phyloP scores from a whole-genome alignment of 1,140 invertebrate species.

The Eurosta solidaginis region DNA sequence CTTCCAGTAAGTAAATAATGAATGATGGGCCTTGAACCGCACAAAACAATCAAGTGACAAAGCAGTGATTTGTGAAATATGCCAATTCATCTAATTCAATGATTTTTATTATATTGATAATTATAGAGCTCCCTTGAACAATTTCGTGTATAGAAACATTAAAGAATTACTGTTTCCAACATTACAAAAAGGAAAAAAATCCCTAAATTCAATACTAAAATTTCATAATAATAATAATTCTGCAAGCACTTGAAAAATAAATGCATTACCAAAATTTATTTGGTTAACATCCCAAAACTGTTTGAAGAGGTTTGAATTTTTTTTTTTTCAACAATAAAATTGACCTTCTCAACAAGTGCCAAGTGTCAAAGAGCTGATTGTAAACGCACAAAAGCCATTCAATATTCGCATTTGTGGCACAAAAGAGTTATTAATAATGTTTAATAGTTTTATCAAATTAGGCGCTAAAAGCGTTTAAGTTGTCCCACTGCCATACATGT shows the following conservation, averaged over 20 bases:
- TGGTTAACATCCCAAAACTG: too few relatives aligned
- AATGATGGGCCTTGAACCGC: neutral
- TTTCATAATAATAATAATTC: too few relatives aligned
- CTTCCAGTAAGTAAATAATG: too few relatives aligned
- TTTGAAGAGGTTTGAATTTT: too few relatives aligned
- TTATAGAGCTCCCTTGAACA: neutral
- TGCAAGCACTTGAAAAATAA: too few relatives aligned
- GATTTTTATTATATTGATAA: neutral
- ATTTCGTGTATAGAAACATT: too few relatives aligned
- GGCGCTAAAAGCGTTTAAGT: neutral
- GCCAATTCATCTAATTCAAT: constrained; percentile 11
- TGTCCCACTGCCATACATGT: neutral
- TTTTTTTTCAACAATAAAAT: too few relatives aligned
- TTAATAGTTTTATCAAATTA: neutral
- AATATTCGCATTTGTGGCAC: neutral
- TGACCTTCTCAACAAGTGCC: constrained; percentile 23
- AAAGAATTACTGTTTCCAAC: too few relatives aligned
- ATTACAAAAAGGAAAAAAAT: too few relatives aligned
- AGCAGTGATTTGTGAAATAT: neutral
- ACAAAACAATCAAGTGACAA: neutral
- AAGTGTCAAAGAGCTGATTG: constrained; percentile 4
- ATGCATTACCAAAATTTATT: too few relatives aligned
- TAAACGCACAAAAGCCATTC: neutral
- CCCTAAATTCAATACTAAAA: too few relatives aligned
- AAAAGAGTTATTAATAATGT: neutral